A percentile compares a stretch with the other conserved stretches of the same genome.
Evolutionary conservation across 2,113 vertebrate species (phyloP).

Genomic region (Cairina moschata): DNA sequence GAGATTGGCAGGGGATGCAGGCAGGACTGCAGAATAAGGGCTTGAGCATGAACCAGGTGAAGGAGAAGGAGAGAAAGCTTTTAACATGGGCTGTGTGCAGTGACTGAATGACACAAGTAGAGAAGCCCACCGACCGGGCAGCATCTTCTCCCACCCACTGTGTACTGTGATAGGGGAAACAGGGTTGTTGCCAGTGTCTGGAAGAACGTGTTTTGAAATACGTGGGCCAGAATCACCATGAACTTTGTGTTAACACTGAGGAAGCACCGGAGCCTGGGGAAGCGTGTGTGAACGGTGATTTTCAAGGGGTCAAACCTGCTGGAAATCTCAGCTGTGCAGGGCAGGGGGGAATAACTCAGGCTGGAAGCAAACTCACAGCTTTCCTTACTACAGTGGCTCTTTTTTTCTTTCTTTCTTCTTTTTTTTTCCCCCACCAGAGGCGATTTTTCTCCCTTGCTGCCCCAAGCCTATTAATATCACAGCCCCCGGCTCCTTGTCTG

Average conservation of each 20-base stretch:
- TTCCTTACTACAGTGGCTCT: background rate
- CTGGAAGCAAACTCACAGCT: background rate
- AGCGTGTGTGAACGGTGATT: background rate
- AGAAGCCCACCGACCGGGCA: background rate
- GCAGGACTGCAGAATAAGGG: background rate
- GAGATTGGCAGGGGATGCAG: background rate
- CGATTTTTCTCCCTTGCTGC: constrained; percentile 21
- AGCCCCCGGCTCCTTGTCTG: constrained; percentile 8
- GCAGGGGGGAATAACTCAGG: background rate
- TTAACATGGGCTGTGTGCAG: fast-evolving
- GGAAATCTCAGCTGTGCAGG: background rate
- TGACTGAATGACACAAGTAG: background rate
- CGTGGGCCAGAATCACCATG: fast-evolving
- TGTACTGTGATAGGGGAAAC: background rate
- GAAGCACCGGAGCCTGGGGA: background rate
- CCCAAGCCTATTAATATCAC: constrained; percentile 4
- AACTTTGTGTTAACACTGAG: background rate
- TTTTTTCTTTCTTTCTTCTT: background rate
- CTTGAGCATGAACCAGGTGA: background rate
- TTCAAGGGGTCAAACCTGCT: background rate
- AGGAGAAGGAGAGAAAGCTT: background rate
- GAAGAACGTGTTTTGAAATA: fast-evolving
- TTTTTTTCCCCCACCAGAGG: background rate
- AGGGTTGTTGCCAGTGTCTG: background rate
- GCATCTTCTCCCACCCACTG: background rate